Evolutionary conservation across 1,140 invertebrate species (phyloP), one percentile per base, ranked within the genome.

Genomic region (Plectus sambesii): DNA sequence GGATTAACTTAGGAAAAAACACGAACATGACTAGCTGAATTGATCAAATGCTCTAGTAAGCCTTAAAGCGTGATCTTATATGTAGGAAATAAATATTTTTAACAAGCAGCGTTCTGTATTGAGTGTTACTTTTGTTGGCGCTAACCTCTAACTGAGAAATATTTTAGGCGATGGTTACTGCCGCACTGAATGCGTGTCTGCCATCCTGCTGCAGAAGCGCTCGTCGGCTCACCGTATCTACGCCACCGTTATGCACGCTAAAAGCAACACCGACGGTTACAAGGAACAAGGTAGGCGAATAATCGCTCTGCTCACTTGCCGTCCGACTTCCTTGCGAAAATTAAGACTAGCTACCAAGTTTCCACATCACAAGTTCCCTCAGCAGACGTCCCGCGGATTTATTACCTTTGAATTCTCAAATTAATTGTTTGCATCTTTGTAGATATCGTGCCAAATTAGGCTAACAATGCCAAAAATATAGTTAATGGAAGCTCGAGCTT

Each of bases 191-290:
- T 85, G 84, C 1, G 79, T 81, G 19, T 82, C 83, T 2, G 80
- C 79, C 0, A 74, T 93, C 19, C 81, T 81, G 45, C 68, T 96
- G 27, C 88, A 93, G 74, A 83, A 82, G 53, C 73, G 79, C 2
- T 72, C 75, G 8, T 73, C 75, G 25, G 85, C 88, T 2, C 79
- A 78, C 26, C 76, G 89, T 56, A 76, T 84, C 2, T 96, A 96
- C 69, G 84, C 85, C 1, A 82, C 83, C 0, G 74, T 96, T 27
- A 70, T 92, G 19, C 82, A 87, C 61, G 80, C 83, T 0, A 84
- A 82, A 68, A 82, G 78, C 8, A 96, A 96, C 68, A 84, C 81
- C 0, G 90, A 97, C 69, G 92, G 87, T 0, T 74, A 79, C 70
- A 96, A 96, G 74, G 70, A 76, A 53, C 70, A 77, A 66, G 76